Base-by-base conservation (phyloP, 2,113 vertebrate genomes). In the Embiotoca jacksoni region DNA sequence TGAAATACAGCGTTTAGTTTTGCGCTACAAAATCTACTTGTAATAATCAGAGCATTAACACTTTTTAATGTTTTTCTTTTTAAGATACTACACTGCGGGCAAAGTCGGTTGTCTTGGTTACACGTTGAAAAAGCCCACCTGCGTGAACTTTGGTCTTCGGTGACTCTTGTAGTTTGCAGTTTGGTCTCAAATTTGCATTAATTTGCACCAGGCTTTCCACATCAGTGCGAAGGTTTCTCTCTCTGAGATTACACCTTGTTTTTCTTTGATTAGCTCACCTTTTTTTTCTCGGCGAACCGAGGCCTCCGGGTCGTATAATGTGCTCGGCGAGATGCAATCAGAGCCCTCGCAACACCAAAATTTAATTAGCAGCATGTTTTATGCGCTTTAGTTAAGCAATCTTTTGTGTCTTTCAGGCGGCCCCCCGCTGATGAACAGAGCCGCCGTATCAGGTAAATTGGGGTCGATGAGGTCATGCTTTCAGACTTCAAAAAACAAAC, bases 321-420 rank as follows among this genome's bases (percentile, higher is more conserved):
- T 1, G 2, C 9, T n/a, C 15, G 7, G 23, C 46, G 31, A 33
- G 15, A 62, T 62, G 31, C 36, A 23, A 32, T 32, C 30, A 53
- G 58, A 72, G 23, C 31, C 54, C 41, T 14, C 23, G 44, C 13
- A 49, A 11, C 16, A 16, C 4, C 16, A 16, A 3, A 41, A 44
- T 58, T 49, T 68, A 4, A 61, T 61, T 16, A 61, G 52, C 36
- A 44, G 56, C 64, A 30, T 1, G 54, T 44, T 70, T 53, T 4
- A 15, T 23, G 23, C 30, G 35, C 39, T 41, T 49, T 31, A 32
- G 56, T 50, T 39, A 16, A 41, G 39, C 11, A 50, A 50, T 69
- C 35, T 37, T 13, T 52, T 7, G 33, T 14, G 16, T 47, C 15
- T 35, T 23, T 44, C 31, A 50, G 16, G 5, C 16, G 47, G 16